A percentile compares a stretch with the other conserved stretches of the same genome.
Conservation (phyloP, 53 echinoderm and acorn worm species). For the Temnopleurus reevesii region DNA sequence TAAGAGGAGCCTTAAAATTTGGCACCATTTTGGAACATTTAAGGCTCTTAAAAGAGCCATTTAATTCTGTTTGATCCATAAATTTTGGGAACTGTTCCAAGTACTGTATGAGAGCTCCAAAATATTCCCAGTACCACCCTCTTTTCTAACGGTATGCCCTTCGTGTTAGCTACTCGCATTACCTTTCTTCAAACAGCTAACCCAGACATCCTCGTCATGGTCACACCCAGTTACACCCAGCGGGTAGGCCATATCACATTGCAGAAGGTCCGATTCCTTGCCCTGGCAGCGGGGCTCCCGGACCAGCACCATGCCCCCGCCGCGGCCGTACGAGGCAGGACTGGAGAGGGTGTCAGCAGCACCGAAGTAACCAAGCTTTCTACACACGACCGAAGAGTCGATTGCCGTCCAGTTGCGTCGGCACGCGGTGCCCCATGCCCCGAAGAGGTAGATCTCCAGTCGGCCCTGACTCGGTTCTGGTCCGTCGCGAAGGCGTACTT, state of each 20-base stretch:
- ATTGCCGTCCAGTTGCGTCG: not conserved
- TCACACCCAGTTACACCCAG: not conserved
- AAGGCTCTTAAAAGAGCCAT: too few relatives aligned
- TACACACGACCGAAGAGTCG: not conserved
- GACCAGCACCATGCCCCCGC: not conserved
- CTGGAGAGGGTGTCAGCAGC: not conserved
- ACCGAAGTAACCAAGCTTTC: not conserved
- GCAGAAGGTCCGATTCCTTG: not conserved
- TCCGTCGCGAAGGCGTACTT: not conserved
- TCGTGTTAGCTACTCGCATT: too few relatives aligned
- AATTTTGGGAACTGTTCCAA: too few relatives aligned
- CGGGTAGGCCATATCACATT: not conserved
- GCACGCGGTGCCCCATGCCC: constrained; percentile 10
- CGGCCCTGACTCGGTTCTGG: not conserved
- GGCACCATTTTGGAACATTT: too few relatives aligned
- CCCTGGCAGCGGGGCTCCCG: constrained; percentile 10
- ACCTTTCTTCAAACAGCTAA: constrained; percentile 5
- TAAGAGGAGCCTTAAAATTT: too few relatives aligned
- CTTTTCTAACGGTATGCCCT: too few relatives aligned
- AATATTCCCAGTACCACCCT: too few relatives aligned
- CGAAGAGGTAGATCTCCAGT: not conserved
- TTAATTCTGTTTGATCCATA: too few relatives aligned
- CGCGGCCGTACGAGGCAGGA: not conserved
- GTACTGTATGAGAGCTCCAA: too few relatives aligned
- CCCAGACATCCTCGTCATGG: not conserved